These are phyloP conservation scores for Hybognathus amarus DNA, from an alignment of 2,797 vertebrate genomes.

Conservation along the genomic window DNA sequence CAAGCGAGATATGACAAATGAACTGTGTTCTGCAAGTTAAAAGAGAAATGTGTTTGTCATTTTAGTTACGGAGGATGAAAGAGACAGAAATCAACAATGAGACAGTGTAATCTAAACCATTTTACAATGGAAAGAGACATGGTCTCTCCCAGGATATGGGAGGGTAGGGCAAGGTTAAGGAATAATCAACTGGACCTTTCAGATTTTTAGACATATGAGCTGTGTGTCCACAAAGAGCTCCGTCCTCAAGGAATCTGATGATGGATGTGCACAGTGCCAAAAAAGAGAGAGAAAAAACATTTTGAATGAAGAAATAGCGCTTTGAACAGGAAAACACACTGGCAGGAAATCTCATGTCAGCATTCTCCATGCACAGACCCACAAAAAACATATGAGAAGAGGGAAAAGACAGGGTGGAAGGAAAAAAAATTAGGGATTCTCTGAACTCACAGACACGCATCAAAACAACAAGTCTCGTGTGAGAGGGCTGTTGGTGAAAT, in stretches of 20 bases:
- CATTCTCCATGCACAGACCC: constrained; percentile 58
- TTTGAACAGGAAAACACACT: constrained; percentile 67
- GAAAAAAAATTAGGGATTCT: constrained; percentile 11
- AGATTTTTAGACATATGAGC: constrained; percentile 57
- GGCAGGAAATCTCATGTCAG: constrained; percentile 71
- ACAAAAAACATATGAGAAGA: constrained; percentile 56
- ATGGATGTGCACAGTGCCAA: constrained; percentile 70
- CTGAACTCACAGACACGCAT: not conserved
- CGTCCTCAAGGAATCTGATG: constrained; percentile 59
- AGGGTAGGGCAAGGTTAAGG: constrained; percentile 55
- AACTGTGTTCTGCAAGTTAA: constrained; percentile 62
- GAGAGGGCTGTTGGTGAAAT: not conserved
- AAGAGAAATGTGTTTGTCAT: constrained; percentile 73
- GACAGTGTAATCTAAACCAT: constrained; percentile 69
- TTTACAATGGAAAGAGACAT: constrained; percentile 53
- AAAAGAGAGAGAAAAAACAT: constrained; percentile 28
- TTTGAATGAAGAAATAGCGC: constrained; percentile 70
- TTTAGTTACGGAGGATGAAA: constrained; percentile 68
- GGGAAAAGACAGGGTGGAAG: constrained; percentile 48
- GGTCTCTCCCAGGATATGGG: constrained; percentile 60
- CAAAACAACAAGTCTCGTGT: constrained; percentile 33
- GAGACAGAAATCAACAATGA: constrained; percentile 62
- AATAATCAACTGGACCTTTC: constrained; percentile 60
- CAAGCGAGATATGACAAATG: constrained; percentile 67
- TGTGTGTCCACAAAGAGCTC: constrained; percentile 59